Percentiles rank a stretch among this genome's conserved stretches.
phyloP scores from a whole-genome alignment of 1,140 invertebrate genomes.

The Pseudomyrmex dendroicus region DNA sequence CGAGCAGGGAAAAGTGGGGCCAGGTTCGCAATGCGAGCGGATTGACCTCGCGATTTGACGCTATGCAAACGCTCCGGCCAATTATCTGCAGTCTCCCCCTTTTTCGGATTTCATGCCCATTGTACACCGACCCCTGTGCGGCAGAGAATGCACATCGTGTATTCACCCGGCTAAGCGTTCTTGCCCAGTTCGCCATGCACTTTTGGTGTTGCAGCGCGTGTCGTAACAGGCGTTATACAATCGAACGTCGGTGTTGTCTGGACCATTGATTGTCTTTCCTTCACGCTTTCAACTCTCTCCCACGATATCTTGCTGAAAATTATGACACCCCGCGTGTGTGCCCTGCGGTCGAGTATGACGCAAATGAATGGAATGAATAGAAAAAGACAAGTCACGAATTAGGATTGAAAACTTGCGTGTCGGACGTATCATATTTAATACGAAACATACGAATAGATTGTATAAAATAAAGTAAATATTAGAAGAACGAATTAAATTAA shows the following conservation, averaged over 20 bases:
- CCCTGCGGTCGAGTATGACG: background rate
- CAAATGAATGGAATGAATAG: conserved; percentile 6
- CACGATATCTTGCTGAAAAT: conserved; percentile 53
- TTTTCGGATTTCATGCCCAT: conserved; percentile 74
- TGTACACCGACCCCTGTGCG: conserved; percentile 63
- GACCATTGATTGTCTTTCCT: conserved; percentile 20
- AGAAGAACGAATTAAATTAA: conserved; percentile 6
- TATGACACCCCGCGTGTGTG: conserved; percentile 6
- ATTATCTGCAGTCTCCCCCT: conserved; percentile 76
- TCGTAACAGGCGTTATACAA: conserved; percentile 55
- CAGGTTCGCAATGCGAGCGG: conserved; percentile 69
- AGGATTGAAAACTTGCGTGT: conserved; percentile 20
- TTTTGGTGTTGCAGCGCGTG: conserved; percentile 46
- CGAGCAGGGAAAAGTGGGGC: background rate
- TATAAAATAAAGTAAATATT: background rate
- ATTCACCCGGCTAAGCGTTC: conserved; percentile 53
- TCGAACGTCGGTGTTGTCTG: conserved; percentile 22
- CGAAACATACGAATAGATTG: background rate
- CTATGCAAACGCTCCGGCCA: conserved; percentile 76
- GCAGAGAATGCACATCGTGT: conserved; percentile 59
- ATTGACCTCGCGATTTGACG: conserved; percentile 77
- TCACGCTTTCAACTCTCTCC: conserved; percentile 38
- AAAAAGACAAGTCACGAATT: conserved; percentile 15
- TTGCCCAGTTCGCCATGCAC: conserved; percentile 42
- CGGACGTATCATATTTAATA: background rate